These are phyloP conservation scores for Orthonevra nobilis DNA, from an alignment of 2,888 invertebrate species.

Conservation along the genomic window DNA sequence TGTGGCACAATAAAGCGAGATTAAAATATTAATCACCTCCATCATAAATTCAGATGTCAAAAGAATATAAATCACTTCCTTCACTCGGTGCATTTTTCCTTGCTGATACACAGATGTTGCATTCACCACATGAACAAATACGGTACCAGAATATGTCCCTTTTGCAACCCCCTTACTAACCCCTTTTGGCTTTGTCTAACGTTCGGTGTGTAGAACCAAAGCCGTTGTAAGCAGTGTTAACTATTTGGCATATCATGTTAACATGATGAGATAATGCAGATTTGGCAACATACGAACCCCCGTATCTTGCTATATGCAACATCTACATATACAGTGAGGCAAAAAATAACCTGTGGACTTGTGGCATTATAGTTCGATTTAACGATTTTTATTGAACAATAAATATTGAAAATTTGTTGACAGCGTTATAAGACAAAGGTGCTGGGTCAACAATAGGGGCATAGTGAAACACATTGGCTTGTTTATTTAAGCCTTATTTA, in stretches of 20 bases:
- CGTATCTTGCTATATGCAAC: no score
- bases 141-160: constrained; percentile 45
- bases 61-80: constrained; percentile 60
- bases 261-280: constrained; percentile 66
- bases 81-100: constrained; percentile 44
- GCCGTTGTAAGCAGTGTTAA: constrained; percentile 61
- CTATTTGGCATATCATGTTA: constrained; percentile 68
- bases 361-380: no score
- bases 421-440: no score
- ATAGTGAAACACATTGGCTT: no score
- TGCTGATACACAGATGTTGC: background rate
- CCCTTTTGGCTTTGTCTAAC: constrained; percentile 8
- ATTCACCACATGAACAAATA: background rate
- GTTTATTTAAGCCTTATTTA: no score
- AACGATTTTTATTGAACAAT: no score
- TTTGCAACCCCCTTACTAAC: no score
- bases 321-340: no score
- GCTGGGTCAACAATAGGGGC: no score
- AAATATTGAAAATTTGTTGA: no score
- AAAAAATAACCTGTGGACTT: no score
- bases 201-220: constrained; percentile 37
- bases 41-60: constrained; percentile 67
- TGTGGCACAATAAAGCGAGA: constrained; percentile 51
- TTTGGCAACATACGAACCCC: constrained; percentile 39
- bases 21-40: constrained; percentile 69